A percentile compares a stretch with the other conserved stretches of the same genome.
These are phyloP conservation scores for Drosophila atripex DNA, from an alignment of 2,888 invertebrate species.

Conservation along the genomic window DNA sequence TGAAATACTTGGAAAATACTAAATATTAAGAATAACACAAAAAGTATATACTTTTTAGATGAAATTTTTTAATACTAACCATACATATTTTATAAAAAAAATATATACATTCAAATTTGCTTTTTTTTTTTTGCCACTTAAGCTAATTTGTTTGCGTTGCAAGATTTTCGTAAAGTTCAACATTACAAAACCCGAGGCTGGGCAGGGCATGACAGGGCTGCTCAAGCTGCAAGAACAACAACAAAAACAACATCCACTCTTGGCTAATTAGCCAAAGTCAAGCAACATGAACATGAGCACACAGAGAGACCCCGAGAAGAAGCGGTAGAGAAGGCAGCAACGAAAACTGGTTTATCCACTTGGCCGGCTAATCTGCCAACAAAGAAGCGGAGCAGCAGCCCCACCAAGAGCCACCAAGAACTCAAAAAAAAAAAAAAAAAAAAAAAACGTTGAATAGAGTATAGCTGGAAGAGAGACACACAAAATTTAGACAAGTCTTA, in stretches of 20 bases:
- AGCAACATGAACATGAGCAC: constrained; percentile 46
- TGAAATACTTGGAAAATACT: constrained; percentile 13
- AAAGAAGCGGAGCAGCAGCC: constrained; percentile 29
- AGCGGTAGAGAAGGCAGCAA: constrained; percentile 28
- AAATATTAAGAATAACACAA: no score
- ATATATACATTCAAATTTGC: neutral
- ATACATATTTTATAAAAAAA: no score
- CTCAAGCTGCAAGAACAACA: constrained; percentile 7
- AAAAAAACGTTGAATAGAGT: neutral
- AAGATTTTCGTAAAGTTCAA: constrained; percentile 31
- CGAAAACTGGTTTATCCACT: constrained; percentile 75
- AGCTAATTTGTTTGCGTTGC: constrained; percentile 57
- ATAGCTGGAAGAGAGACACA: constrained; percentile 4
- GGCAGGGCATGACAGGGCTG: constrained; percentile 18
- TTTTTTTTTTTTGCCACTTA: constrained; percentile 40
- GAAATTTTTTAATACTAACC: no score
- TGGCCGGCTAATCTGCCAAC: constrained; percentile 62
- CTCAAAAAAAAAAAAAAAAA: no score
- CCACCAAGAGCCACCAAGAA: neutral
- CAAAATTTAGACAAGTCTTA: constrained; percentile 16
- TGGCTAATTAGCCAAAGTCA: constrained; percentile 67
- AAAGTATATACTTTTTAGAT: neutral
- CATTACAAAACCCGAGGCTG: constrained; percentile 53
- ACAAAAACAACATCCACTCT: constrained; percentile 56
- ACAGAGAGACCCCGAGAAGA: constrained; percentile 26